Evolutionary conservation across 1,140 invertebrate species (phyloP).

Genomic region (Saccostrea echinata): DNA sequence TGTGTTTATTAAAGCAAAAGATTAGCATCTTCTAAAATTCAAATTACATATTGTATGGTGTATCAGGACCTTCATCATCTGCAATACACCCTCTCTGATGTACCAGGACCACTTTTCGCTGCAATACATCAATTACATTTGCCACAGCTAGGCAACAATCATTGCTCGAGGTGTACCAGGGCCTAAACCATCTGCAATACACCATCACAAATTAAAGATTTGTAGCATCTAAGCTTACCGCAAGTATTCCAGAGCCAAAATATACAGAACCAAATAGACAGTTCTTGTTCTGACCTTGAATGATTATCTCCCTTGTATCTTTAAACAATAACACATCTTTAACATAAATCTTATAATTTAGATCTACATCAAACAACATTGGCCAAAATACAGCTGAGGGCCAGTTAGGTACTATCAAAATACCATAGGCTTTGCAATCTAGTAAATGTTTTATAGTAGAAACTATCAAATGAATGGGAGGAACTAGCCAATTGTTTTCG

Average conservation of each 20-base stretch:
- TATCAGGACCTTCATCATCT: no score
- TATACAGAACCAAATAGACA: neutral
- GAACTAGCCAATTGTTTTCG: no score
- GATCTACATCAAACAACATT: neutral
- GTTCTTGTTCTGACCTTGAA: slow-evolving; percentile 42
- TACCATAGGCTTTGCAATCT: no score
- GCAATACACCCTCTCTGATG: no score
- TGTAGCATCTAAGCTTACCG: neutral
- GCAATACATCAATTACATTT: neutral
- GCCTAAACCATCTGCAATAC: neutral
- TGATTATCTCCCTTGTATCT: neutral
- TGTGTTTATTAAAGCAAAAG: neutral
- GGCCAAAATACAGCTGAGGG: neutral
- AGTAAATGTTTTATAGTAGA: no score
- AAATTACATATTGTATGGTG: no score
- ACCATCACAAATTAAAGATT: no score
- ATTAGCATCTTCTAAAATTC: no score
- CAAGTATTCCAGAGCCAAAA: neutral
- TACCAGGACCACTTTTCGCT: neutral
- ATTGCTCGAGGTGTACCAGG: neutral
- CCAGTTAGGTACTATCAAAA: no score
- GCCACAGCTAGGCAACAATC: neutral
- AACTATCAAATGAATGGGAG: no score
- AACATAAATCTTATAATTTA: slow-evolving; percentile 7
- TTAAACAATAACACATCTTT: slow-evolving; percentile 32